These are phyloP conservation scores for Rachycentron canadum DNA, from an alignment of 2,797 vertebrate species.

Conservation along the genomic window DNA sequence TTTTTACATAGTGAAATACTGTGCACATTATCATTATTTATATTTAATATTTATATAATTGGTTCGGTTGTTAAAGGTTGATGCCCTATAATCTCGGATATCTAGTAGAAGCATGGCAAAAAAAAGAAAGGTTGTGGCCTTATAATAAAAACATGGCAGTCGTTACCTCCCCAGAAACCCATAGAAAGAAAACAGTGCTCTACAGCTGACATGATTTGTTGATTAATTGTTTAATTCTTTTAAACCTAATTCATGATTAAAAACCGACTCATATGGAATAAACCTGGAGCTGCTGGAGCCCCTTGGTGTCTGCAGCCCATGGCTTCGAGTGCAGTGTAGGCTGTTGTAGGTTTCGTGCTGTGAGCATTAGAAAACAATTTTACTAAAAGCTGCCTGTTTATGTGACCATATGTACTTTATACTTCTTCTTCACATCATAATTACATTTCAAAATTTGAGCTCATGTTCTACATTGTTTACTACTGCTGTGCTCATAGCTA, in stretches of 20 bases:
- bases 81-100: not conserved
- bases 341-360: no score
- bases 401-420: not conserved
- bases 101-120: not conserved
- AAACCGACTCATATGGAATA: not conserved
- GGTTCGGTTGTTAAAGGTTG: not conserved
- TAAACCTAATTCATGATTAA: not conserved
- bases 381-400: not conserved
- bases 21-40: no score
- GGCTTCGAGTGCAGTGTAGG: no score
- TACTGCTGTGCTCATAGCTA: not conserved
- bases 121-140: not conserved
- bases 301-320: not conserved
- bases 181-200: not conserved
- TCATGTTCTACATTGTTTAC: not conserved
- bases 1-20: not conserved
- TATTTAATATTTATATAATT: no score
- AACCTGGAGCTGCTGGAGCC: no score
- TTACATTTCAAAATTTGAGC: not conserved
- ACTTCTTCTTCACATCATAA: not conserved
- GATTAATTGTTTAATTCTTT: not conserved
- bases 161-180: not conserved
- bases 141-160: not conserved
- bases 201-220: not conserved
- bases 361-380: not conserved